Percentiles rank a stretch among this genome's conserved stretches.
Evolutionary conservation across 2,113 vertebrate species (phyloP).

Genomic region (Clarias batrachus): DNA sequence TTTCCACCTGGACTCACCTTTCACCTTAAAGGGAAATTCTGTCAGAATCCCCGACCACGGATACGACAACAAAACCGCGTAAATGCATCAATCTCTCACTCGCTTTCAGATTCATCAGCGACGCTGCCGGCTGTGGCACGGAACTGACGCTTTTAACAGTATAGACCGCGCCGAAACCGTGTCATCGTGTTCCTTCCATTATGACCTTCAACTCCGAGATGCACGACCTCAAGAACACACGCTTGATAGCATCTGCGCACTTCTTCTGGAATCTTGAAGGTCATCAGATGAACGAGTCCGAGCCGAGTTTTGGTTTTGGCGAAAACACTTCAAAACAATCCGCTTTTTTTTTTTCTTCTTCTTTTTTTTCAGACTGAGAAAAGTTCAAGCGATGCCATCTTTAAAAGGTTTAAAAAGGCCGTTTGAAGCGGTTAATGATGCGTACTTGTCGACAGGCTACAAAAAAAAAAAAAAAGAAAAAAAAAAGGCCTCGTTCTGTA

Average conservation of each 20-base stretch:
- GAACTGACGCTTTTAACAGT: too few species aligned
- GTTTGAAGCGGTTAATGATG: background rate
- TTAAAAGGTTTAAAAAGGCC: background rate
- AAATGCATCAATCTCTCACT: background rate
- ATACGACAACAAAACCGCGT: background rate
- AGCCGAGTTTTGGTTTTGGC: background rate
- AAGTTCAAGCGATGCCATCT: background rate
- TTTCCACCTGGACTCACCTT: background rate
- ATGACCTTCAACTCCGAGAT: background rate
- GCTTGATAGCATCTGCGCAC: too few species aligned
- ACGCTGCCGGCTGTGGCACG: too few species aligned
- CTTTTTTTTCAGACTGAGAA: background rate
- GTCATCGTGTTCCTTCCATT: background rate
- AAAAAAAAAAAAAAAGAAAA: background rate
- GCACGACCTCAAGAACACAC: background rate
- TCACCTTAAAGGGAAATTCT: conserved; percentile 10
- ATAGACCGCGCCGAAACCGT: too few species aligned
- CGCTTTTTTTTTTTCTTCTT: background rate
- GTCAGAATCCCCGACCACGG: background rate
- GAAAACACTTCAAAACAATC: background rate
- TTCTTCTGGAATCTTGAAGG: too few species aligned
- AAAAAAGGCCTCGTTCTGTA: background rate
- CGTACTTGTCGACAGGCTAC: background rate
- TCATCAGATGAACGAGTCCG: background rate
- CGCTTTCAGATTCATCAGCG: background rate